Base-by-base conservation (phyloP, 2,797 vertebrate species). In the Hyperoplus lanceolatus region DNA sequence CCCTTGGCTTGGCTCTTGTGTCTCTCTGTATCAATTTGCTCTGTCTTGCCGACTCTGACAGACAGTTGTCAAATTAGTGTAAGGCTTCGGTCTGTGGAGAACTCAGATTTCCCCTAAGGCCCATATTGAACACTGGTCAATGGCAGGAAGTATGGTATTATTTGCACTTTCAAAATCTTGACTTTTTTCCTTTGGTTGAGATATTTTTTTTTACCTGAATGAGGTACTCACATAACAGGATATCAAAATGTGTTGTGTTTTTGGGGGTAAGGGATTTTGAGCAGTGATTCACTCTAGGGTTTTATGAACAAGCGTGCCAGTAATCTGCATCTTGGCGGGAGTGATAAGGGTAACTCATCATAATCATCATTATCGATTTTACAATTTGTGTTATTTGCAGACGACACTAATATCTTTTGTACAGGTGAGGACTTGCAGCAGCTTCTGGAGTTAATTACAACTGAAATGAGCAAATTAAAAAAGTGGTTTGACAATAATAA, bases 21-120 rank as follows among this genome's bases (percentile, higher is more conserved):
- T 69, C 29, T 58, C 56, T 70, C 72, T 12, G 53, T 50, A 36
- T 87, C n/a, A 60, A 90, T 90, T 89, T 91, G 87, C 90, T 90
- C 79, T 67, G 65, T 71, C 64, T 75, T 64, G 70, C 68, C 53
- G 39, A 8, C 68, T 81, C 39, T 85, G 88, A 87, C 77, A 63
- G 84, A 63, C 84, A 86, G 87, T 82, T 89, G 86, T 58, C 68
- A 66, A 59, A 70, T 21, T 29, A 58, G 68, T 67, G 66, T 54
- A 56, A 76, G 14, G 56, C 78, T 78, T 63, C 77, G 64, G 89
- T 82, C 48, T 66, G 82, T 77, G 70, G 65, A 75, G 63, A 70
- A 16, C 57, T 73, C 70, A 53, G 6, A 41, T 64, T 46, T 21
- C 62, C 82, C 72, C 73, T 0, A 0, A 45, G 68, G 80, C 67